Percentiles rank a stretch among this genome's conserved stretches.
Conservation (phyloP, 2,888 invertebrate genomes). For the Andrena hattorfiana region DNA sequence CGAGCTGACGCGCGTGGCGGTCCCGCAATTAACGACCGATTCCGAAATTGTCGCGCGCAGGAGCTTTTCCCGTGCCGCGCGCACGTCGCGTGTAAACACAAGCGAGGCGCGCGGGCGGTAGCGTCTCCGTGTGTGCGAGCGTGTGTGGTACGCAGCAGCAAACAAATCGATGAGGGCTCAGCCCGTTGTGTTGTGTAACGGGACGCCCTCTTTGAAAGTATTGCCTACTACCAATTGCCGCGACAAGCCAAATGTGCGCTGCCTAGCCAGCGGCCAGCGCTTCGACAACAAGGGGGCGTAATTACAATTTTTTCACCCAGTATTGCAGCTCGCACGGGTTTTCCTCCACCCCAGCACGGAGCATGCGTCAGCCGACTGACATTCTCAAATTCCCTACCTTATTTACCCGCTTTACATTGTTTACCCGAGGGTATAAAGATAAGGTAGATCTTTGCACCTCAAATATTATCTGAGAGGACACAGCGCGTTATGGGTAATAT, state of each 20-base stretch:
- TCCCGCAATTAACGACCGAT: conserved; percentile 47
- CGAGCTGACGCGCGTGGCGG: conserved; percentile 18
- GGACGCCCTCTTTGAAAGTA: conserved; percentile 57
- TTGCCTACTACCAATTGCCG: conserved; percentile 59
- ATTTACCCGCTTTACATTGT: conserved; percentile 12
- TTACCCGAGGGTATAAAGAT: conserved; percentile 35
- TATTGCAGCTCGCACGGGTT: not conserved
- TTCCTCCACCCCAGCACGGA: not conserved
- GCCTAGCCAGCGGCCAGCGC: not conserved
- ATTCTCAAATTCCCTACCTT: conserved; percentile 1
- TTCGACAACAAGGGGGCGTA: conserved; percentile 7
- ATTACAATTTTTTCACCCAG: not conserved
- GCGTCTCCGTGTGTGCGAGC: not conserved
- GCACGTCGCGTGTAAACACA: conserved; percentile 41
- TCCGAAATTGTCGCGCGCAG: conserved; percentile 36
- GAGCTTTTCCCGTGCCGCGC: conserved; percentile 26
- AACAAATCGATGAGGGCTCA: conserved; percentile 61
- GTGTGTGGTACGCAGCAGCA: conserved; percentile 33
- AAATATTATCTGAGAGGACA: conserved; percentile 36
- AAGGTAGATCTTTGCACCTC: conserved; percentile 32
- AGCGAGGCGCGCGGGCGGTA: not conserved
- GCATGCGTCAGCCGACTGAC: not conserved
- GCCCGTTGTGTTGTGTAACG: conserved; percentile 52
- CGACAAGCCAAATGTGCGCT: conserved; percentile 50
- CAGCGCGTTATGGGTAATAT: conserved; percentile 14